Evolutionary conservation across 2,113 vertebrate genomes (phyloP).

Genomic region (Entomyzon cyanotis): DNA sequence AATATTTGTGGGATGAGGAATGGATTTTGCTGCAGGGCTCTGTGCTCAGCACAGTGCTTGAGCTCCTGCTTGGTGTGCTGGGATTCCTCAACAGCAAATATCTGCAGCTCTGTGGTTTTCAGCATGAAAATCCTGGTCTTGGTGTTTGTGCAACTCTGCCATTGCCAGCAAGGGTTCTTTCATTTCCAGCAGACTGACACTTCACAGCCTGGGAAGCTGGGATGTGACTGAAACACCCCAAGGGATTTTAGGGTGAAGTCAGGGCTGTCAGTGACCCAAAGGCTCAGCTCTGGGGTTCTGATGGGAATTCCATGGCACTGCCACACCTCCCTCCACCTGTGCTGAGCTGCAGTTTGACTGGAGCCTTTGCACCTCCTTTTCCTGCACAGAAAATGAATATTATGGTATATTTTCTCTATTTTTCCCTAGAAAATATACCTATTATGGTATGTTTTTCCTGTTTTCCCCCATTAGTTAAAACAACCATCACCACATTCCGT

Average conservation of each 20-base stretch:
- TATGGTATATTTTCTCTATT: accelerated
- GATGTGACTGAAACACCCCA: background rate
- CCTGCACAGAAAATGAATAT: background rate
- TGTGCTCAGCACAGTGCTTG: background rate
- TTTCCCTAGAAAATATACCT: no score
- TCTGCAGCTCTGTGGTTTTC: background rate
- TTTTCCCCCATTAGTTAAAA: background rate
- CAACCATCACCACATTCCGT: accelerated
- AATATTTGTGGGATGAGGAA: background rate
- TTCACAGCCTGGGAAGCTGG: background rate
- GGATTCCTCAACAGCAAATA: background rate
- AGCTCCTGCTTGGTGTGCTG: accelerated
- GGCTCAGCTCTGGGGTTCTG: background rate
- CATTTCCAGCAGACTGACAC: background rate
- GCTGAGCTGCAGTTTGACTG: background rate
- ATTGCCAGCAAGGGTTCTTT: background rate
- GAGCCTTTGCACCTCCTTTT: background rate
- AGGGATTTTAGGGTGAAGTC: no score
- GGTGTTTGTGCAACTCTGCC: accelerated
- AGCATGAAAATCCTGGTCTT: background rate
- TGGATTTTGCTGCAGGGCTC: background rate
- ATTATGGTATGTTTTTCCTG: accelerated
- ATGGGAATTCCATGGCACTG: accelerated
- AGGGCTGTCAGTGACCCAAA: background rate
- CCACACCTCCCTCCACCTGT: accelerated